Base-by-base conservation (phyloP, 1,140 invertebrate species). In the Zaprionus capensis region DNA sequence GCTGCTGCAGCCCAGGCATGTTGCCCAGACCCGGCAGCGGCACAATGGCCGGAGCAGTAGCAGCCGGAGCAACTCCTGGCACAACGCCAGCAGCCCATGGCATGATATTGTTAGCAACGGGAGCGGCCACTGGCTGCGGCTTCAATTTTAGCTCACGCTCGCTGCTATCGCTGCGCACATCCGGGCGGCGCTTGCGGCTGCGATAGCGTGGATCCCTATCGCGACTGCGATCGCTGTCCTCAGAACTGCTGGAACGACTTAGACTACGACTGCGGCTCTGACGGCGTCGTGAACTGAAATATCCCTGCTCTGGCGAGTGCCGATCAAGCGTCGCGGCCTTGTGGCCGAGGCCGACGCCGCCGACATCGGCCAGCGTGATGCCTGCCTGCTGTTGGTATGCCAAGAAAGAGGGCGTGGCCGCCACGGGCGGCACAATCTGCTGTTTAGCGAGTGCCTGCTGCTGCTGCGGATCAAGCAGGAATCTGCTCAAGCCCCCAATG, bases 141-240 rank as follows among this genome's bases (percentile, higher is more conserved):
- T 20, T 49, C 15, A 81, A n/a, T 36, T 81, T 90, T 2, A 62
- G 14, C 11, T 83, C 80, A 34, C 84, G 80, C 55, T 87, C 84
- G 36, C 31, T 70, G 67, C 86, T 90, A 15, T 86, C 72, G 38
- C 31, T 22, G 26, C 82, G 86, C 44, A 46, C 15, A 5, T 82
- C 86, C 4, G 56, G 22, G 34, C 82, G 85, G 51, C 86, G 84
- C 41, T 90, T 90, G 46, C 85, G 84, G 26, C 53, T 67, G 69
- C 80, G 78, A 58, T 69, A 67, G 28, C 79, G 92, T 46, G 93
- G 78, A 9, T 36, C 20, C 28, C 78, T 56, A 56, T 93, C 91
- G 1, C 93, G 72, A 9, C 94, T 94, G 92, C 93, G 93, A 71
- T 95, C 94, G 12, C 94, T 94, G 22, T 88, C 86, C 24, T 87